These are phyloP conservation scores for Triplophysa dalaica DNA, from an alignment of 2,113 vertebrate genomes.

Conservation along the genomic window DNA sequence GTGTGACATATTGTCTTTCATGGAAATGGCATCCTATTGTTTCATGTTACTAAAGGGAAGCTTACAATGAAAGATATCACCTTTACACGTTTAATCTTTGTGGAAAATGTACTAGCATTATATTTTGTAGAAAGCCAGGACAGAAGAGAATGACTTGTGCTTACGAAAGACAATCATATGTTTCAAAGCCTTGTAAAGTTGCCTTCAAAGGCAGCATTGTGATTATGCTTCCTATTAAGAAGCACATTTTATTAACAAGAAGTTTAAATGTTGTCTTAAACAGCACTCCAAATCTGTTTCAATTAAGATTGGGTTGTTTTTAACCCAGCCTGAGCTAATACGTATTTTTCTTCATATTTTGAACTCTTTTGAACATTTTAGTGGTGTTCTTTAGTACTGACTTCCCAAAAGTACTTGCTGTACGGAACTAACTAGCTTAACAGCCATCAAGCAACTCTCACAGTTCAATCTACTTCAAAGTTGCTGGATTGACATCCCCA, in stretches of 20 bases:
- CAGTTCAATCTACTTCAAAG: constrained; percentile 30
- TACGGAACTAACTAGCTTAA: neutral
- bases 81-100: too few species aligned
- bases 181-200: too few species aligned
- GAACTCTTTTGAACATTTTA: neutral
- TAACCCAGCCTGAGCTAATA: neutral
- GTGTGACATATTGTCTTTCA: neutral
- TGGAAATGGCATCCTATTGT: neutral
- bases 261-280: too few species aligned
- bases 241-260: too few species aligned
- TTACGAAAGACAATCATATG: neutral
- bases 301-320: too few species aligned
- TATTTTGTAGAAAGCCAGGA: neutral
- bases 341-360: neutral
- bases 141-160: neutral
- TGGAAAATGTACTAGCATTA: too few species aligned
- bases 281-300: too few species aligned
- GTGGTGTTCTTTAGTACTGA: neutral
- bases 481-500: constrained; percentile 19
- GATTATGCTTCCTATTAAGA: too few species aligned
- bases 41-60: neutral
- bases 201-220: too few species aligned
- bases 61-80: neutral
- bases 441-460: constrained; percentile 7
- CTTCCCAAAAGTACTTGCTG: neutral